Evolutionary conservation across 2,888 invertebrate genomes (phyloP), one percentile per base, ranked within the genome.

Genomic region (Ophion obscuratus): DNA sequence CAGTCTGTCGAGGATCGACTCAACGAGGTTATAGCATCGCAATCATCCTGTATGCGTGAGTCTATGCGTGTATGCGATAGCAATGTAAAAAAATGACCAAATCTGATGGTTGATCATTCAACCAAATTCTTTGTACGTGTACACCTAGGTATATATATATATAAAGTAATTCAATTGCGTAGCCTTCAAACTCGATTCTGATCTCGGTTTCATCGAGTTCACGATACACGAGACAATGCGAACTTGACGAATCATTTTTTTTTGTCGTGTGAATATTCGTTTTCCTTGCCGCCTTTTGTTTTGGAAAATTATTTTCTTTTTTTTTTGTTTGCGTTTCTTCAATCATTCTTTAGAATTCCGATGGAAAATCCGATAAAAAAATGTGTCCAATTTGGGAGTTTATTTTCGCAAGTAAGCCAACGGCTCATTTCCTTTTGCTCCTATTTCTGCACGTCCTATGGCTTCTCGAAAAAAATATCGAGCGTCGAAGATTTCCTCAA

Each of bases 1-100:
- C 40, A 94, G 93, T 87, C 85, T 93, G 62, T 91, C 92, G 77
- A 92, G 91, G 88, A 91, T 94, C 81, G 94, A 94, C 78, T 93
- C 92, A 3, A 94, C 94, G 14, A 91, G 91, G 90, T 92, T 94
- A 91, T 94, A 94, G 90, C 90, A 83, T 62, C 64, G 66, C 47
- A 11, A 64, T 78, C 59, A 40, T 74, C 31, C 27, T 27, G 74
- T 75, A 40, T 77, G 77, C n/a, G 24, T 77, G 77, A 40, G 27
- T 59, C 27, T 59, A n/a, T 59, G 67, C 10, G 64, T 57, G 71
- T 66, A 27, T 81, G 20, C 62, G 68, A 81, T 77, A 77, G 40
- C 57, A 67, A 53, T 59, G 53, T 85, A 75, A 67, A 75, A 81
- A 75, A 74, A 66, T 57, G 74, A 27, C 40, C 83, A 77, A 68